Conservation (phyloP, 2,888 invertebrate species). For the Drosophila tripunctata region DNA sequence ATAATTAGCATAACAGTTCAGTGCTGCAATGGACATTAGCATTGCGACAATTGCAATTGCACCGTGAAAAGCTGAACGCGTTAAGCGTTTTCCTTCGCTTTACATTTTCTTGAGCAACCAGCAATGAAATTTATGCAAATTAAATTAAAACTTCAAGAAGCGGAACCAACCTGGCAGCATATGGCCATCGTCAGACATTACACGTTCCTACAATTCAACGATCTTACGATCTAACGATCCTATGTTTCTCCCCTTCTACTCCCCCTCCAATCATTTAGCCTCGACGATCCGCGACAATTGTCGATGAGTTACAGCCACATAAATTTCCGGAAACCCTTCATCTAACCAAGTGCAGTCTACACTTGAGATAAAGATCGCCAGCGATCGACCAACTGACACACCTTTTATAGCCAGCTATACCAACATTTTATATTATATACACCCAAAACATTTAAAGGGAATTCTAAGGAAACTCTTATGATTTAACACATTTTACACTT, state of each 20-base stretch:
- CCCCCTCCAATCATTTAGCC: not conserved
- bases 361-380: conserved; percentile 53
- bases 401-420: conserved; percentile 3
- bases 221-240: not conserved
- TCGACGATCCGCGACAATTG: conserved; percentile 26
- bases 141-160: conserved; percentile 77
- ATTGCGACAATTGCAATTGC: conserved; percentile 61
- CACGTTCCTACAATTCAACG: not conserved
- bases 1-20: conserved; percentile 68
- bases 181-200: conserved; percentile 43
- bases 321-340: conserved; percentile 57
- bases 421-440: too few species aligned
- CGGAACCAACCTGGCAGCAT: conserved; percentile 72
- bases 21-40: conserved; percentile 28
- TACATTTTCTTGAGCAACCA: conserved; percentile 52
- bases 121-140: conserved; percentile 81
- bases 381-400: conserved; percentile 34
- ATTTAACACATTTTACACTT: too few species aligned
- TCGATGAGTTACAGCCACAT: conserved; percentile 56
- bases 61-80: conserved; percentile 13
- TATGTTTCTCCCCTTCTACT: not conserved
- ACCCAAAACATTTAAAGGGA: too few species aligned
- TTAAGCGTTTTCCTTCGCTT: conserved; percentile 35
- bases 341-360: conserved; percentile 17
- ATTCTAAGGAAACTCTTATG: not conserved